A percentile compares a stretch with the other conserved stretches of the same genome.
These are phyloP conservation scores for Rhynchonycteris naso DNA, from an alignment of 2,797 vertebrate species.

Conservation along the genomic window DNA sequence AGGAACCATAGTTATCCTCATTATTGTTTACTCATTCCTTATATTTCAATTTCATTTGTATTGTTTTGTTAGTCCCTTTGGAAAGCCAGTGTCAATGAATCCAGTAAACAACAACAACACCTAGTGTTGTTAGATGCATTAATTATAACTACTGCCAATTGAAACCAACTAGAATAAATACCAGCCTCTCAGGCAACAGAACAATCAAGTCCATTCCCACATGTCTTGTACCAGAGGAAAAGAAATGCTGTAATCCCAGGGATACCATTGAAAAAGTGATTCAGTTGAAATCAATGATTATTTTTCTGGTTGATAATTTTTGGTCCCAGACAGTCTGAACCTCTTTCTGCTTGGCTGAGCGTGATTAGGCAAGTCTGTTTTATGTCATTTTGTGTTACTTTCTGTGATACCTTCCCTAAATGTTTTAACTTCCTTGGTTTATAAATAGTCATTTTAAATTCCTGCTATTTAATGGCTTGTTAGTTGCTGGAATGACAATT, in stretches of 20 bases:
- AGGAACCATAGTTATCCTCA: not conserved
- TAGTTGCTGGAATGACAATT: not conserved
- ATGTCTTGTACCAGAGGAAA: not conserved
- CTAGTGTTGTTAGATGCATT: not conserved
- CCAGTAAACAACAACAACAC: too few species aligned
- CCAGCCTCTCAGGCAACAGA: not conserved
- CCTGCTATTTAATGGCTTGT: not conserved
- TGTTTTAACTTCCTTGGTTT: conserved; percentile 16
- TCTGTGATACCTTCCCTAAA: not conserved
- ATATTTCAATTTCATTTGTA: not conserved
- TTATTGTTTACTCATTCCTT: not conserved
- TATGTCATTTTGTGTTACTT: not conserved
- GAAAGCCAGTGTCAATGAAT: conserved; percentile 5
- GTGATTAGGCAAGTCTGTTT: not conserved
- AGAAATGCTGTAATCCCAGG: not conserved
- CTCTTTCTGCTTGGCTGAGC: not conserved
- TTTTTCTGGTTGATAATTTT: not conserved
- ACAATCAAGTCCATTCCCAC: not conserved
- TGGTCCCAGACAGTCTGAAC: not conserved
- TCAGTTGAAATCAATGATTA: not conserved
- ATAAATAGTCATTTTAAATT: not conserved
- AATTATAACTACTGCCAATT: not conserved
- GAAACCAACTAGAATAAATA: not conserved
- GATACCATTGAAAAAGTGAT: not conserved
- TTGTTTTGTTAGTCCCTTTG: conserved; percentile 26